These are phyloP conservation scores for Gonatopus flavifemur DNA, from an alignment of 1,140 invertebrate species.

Conservation along the genomic window DNA sequence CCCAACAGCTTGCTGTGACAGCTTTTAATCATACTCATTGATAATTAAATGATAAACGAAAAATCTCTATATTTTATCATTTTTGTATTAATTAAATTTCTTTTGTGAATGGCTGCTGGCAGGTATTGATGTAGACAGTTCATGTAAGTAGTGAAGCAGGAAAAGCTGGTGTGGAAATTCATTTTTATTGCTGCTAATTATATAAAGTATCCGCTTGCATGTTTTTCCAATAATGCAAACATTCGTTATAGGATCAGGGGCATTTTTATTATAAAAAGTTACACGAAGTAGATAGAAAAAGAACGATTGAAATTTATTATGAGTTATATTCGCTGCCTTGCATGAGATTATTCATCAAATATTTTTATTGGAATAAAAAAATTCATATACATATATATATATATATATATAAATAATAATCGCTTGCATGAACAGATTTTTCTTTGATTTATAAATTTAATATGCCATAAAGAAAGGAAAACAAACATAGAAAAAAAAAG, in stretches of 20 bases:
- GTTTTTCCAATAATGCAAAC: no score
- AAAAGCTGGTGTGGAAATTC: slow-evolving; percentile 39
- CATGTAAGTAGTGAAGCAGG: slow-evolving; percentile 57
- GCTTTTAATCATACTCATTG: slow-evolving; percentile 8
- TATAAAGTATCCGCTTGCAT: slow-evolving; percentile 27
- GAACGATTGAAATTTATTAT: no score
- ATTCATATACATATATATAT: not conserved
- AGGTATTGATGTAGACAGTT: slow-evolving; percentile 59
- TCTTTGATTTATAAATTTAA: no score
- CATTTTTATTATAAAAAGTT: no score
- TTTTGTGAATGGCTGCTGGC: slow-evolving; percentile 55
- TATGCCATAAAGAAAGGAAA: no score
- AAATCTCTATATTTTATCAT: no score
- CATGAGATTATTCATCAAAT: no score
- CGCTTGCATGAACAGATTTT: no score
- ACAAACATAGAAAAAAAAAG: no score
- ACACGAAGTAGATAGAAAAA: no score
- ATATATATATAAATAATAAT: not conserved
- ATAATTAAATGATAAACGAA: slow-evolving; percentile 10
- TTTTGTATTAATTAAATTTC: slow-evolving; percentile 54
- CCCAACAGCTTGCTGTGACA: slow-evolving; percentile 12
- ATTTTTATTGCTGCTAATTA: slow-evolving; percentile 29
- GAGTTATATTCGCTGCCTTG: no score
- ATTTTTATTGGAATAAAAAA: no score
- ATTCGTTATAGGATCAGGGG: slow-evolving; percentile 19